Evolutionary conservation across 2,113 vertebrate species (phyloP), one percentile per base, ranked within the genome.

Genomic region (Cephalopholis sonnerati): DNA sequence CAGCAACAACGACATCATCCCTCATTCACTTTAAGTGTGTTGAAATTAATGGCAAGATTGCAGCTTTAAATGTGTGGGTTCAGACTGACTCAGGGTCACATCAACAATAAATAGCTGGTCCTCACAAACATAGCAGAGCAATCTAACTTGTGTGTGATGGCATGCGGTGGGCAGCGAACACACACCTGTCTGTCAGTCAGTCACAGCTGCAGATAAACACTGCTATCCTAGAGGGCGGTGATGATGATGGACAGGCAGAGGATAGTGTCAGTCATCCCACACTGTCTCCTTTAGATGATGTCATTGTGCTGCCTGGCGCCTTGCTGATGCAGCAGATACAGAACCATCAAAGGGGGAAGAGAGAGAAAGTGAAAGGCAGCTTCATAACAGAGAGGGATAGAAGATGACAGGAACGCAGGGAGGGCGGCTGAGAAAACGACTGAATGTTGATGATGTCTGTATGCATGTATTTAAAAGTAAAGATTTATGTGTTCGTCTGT

Each of bases 251-350:
- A 82, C 89, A 70, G 75, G 54, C 63, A 0, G 71, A 83, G 83
- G 92, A 91, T 87, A 90, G 50, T 48, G 89, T 91, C 89, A 87
- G 50, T 89, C 87, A 87, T 67, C 68, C 20, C n/a, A 20, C 69
- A 10, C 55, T 48, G 59, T 83, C 87, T 62, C 80, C 27, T 1
- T 81, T 71, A 54, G 77, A 91, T 83, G 85, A 89, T 87, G 92
- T 89, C 89, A 84, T 71, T 67, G 80, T 79, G 77, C 61, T 69
- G 61, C 73, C 79, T 70, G 81, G 54, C 36, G 59, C 44, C 57
- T 53, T 51, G 55, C 83, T 80, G 88, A 90, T 77, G 76, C 63
- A 13, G 81, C 76, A 77, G 69, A 91, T 82, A 80, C 41, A 24
- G 46, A 44, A n/a, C 12, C 1, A 66, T 77, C 46, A 81, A 61